Conservation (phyloP, 1,140 invertebrate genomes). For the Drosophila funebris region DNA sequence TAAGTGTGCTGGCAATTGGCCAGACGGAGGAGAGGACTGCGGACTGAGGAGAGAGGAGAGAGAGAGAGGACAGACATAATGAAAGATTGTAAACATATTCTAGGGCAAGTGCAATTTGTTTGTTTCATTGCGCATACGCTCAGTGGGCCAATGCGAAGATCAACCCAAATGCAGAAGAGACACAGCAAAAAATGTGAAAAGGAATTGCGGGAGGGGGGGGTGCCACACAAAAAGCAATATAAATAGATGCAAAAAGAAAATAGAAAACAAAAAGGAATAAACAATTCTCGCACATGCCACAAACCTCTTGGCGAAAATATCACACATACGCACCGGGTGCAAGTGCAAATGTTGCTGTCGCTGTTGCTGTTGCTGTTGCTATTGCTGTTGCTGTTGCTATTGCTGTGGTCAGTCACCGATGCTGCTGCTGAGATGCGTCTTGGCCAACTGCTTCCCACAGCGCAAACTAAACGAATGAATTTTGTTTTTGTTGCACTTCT, state of each 20-base stretch:
- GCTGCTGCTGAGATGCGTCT: slow-evolving; percentile 51
- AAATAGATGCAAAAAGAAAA: neutral
- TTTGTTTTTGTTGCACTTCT: slow-evolving; percentile 50
- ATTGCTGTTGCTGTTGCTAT: neutral
- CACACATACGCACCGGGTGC: slow-evolving; percentile 45
- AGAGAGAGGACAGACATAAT: too few species aligned
- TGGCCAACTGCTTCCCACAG: slow-evolving; percentile 72
- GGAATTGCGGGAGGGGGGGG: too few species aligned
- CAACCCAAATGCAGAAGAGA: neutral
- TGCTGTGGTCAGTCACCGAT: slow-evolving; percentile 32
- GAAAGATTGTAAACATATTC: slow-evolving; percentile 12
- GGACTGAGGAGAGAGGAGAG: neutral
- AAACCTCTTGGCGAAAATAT: slow-evolving; percentile 17
- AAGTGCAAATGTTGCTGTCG: slow-evolving; percentile 9
- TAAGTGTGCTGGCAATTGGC: slow-evolving; percentile 17
- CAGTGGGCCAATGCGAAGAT: neutral
- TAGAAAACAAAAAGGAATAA: neutral
- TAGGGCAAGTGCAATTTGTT: slow-evolving; percentile 30
- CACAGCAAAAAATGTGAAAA: neutral
- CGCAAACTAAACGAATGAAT: slow-evolving; percentile 53
- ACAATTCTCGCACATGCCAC: slow-evolving; percentile 28
- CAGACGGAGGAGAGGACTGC: neutral
- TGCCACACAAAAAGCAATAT: neutral
- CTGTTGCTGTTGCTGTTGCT: neutral
- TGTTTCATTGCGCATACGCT: slow-evolving; percentile 22